Conservation (phyloP, 92 coral and sea anemone genomes). For the Diadumene lineata region DNA sequence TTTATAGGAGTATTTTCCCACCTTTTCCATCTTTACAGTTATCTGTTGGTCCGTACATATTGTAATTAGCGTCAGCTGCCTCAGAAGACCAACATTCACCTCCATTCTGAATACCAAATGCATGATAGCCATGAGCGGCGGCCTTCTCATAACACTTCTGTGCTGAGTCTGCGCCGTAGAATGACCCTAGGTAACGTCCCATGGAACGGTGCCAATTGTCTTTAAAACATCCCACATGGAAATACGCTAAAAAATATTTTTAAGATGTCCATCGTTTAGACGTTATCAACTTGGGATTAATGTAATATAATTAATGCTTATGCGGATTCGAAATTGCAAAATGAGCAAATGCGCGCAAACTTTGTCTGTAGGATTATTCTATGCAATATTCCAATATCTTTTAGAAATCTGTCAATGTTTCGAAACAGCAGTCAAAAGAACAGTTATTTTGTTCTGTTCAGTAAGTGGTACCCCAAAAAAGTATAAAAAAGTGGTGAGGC, state of each 20-base stretch:
- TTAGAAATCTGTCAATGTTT: too few relatives aligned
- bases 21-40: slow-evolving; percentile 22
- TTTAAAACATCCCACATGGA: slow-evolving; percentile 20
- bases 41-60: slow-evolving; percentile 8
- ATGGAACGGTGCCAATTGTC: slow-evolving; percentile 2
- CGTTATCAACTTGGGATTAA: too few relatives aligned
- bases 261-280: background rate
- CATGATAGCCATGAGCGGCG: slow-evolving; percentile 2
- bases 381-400: too few relatives aligned
- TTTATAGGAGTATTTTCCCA: too few relatives aligned
- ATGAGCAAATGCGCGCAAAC: too few relatives aligned
- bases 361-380: too few relatives aligned
- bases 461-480: too few relatives aligned
- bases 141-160: slow-evolving; percentile 13
- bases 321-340: too few relatives aligned
- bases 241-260: slow-evolving; percentile 1
- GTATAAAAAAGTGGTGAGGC: too few relatives aligned
- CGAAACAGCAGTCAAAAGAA: too few relatives aligned
- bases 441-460: too few relatives aligned
- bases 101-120: slow-evolving; percentile 28
- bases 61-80: background rate
- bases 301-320: too few relatives aligned
- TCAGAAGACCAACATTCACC: slow-evolving; percentile 21
- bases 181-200: background rate
- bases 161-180: slow-evolving; percentile 15